phyloP scores from a whole-genome alignment of 53 echinoderm and acorn worm species.

The Stichopus horrens region DNA sequence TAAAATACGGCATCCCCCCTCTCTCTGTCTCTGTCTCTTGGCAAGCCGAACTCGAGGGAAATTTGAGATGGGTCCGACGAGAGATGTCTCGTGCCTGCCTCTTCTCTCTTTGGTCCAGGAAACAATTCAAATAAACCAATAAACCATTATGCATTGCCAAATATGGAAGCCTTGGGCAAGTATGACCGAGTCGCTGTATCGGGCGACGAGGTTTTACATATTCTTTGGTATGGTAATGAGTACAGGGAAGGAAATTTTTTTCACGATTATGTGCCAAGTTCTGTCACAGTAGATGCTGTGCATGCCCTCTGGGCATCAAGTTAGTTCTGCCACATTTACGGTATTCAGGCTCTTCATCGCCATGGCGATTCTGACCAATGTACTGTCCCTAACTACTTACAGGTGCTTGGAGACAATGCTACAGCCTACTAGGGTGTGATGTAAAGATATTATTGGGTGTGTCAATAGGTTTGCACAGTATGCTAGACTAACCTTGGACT shows the following conservation, averaged over 20 bases:
- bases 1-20: slow-evolving; percentile 6
- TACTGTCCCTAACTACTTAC: no score
- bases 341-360: no score
- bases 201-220: slow-evolving; percentile 39
- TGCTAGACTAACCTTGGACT: no score
- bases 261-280: not conserved
- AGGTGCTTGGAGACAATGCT: no score
- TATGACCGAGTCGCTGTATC: slow-evolving; percentile 95
- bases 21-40: not conserved
- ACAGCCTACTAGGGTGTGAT: no score
- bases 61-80: slow-evolving; percentile 17
- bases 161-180: slow-evolving; percentile 73
- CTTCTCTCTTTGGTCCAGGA: not conserved
- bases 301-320: no score
- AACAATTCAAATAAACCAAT: not conserved
- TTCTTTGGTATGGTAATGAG: not conserved
- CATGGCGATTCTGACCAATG: no score
- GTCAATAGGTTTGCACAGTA: no score
- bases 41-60: not conserved
- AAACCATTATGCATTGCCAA: slow-evolving; percentile 19
- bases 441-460: no score
- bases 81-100: slow-evolving; percentile 38
- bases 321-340: no score
- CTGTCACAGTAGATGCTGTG: no score
- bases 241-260: not conserved